Conservation (phyloP, 1,140 invertebrate species). For the Leptoteleia sp. region DNA sequence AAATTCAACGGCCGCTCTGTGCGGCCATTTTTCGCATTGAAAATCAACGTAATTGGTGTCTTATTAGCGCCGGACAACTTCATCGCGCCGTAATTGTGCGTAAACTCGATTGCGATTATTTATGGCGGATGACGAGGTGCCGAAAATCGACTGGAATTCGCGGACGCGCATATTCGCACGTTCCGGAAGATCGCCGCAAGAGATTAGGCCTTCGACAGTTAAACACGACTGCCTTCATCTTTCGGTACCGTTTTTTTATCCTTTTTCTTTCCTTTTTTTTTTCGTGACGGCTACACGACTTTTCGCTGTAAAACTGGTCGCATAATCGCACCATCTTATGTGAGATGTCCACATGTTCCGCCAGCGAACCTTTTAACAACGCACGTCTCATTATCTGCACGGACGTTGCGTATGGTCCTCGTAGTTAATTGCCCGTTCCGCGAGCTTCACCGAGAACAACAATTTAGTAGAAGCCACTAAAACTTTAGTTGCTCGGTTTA, state of each 20-base stretch:
- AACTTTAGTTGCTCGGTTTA: too few relatives aligned
- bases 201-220: slow-evolving; percentile 57
- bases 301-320: slow-evolving; percentile 63
- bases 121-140: not conserved
- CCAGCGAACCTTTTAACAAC: slow-evolving; percentile 58
- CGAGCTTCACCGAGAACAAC: slow-evolving; percentile 43
- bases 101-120: slow-evolving; percentile 12
- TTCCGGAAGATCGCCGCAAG: slow-evolving; percentile 12
- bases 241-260: slow-evolving; percentile 54
- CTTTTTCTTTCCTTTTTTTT: too few relatives aligned
- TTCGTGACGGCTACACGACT: slow-evolving; percentile 62
- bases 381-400: slow-evolving; percentile 61
- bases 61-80: slow-evolving; percentile 59
- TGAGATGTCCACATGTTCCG: slow-evolving; percentile 47
- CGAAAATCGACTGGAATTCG: slow-evolving; percentile 16
- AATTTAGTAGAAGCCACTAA: slow-evolving; percentile 22
- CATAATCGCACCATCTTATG: slow-evolving; percentile 65
- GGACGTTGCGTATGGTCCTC: slow-evolving; percentile 56
- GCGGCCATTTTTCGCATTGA: slow-evolving; percentile 16
- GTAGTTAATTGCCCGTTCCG: slow-evolving; percentile 62
- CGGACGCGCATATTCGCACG: slow-evolving; percentile 24
- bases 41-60: slow-evolving; percentile 51
- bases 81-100: slow-evolving; percentile 31
- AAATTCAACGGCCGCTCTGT: slow-evolving; percentile 19
- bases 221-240: slow-evolving; percentile 55